phyloP scores from a whole-genome alignment of 2,797 vertebrate genomes.

The Galagoides demidoff region DNA sequence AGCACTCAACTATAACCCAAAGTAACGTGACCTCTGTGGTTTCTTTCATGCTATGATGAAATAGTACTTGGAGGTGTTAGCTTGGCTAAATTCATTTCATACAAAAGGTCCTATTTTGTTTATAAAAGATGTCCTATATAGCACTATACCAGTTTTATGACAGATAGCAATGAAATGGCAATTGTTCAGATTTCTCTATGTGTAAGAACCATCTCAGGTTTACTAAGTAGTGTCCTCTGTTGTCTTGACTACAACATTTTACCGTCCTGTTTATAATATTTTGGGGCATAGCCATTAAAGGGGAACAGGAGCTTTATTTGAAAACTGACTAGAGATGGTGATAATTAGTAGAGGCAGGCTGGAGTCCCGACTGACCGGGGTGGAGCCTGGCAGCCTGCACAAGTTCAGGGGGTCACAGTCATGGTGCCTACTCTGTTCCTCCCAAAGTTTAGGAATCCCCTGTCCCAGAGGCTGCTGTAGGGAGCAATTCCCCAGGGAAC shows the following conservation, averaged over 20 bases:
- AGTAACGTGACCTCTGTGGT: not conserved
- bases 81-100: not conserved
- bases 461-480: not conserved
- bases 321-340: not conserved
- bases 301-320: not conserved
- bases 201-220: not conserved
- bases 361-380: not conserved
- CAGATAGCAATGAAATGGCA: not conserved
- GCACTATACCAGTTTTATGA: not conserved
- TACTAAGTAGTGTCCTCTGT: not conserved
- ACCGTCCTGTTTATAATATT: not conserved
- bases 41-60: not conserved
- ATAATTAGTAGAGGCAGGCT: not conserved
- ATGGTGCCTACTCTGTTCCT: not conserved
- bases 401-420: not conserved
- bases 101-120: slow-evolving; percentile 1
- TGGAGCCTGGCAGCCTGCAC: not conserved
- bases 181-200: not conserved
- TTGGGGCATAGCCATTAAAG: not conserved
- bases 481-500: not conserved
- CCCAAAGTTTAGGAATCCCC: not conserved
- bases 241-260: not conserved
- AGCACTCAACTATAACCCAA: not conserved
- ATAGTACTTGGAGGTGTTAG: rapidly evolving
- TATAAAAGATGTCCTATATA: not conserved